Base-by-base conservation (phyloP, 2,888 invertebrate genomes). In the Cylindroiulus punctatus region DNA sequence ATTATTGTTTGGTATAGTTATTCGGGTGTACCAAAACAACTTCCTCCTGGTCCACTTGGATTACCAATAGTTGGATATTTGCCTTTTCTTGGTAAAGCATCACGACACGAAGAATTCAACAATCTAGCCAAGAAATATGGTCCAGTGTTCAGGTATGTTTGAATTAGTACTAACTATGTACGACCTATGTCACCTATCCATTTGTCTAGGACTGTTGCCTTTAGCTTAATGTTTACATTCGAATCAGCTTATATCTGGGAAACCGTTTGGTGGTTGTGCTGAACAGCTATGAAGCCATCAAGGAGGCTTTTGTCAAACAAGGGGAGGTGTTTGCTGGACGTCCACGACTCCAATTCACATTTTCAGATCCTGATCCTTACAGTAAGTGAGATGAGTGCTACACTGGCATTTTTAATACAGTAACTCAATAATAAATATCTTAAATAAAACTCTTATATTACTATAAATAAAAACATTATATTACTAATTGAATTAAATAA, bases 251-350 rank as follows among this genome's bases (percentile, higher is more conserved):
- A n/a, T 65, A 65, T 65, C 10, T 65, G 12, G 65, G 65, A 26
- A 65, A 65, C 12, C 65, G 65, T 65, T 65, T 65, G 0, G 26
- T 65, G 10, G 65, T 65, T n/a, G 65, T 65, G 26, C 65, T 65
- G n/a, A 65, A 65, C n/a, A 65, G 10, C n/a, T 26, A 65, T 65
- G 65, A 65, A 26, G 26, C 65, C 0, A 65, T 65, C 26, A 26
- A 44, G 44, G 44, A 44, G 44, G 44, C 44, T 44, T 44, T 44
- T 44, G 44, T 44, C 44, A 44, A 44, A 65, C 22, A 65, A 10
- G 65, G 65, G n/a, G 65, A 65, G 5, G 10, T 65, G n/a, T 65
- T 65, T 65, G 22, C 65, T 65, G 65, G 65, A 65, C 65, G 65
- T 10, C 65, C 65, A 65, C 10, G 12, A 8, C 12, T 44, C 8